Conservation (phyloP, 2,113 vertebrate genomes). For the Accipiter cooperii region DNA sequence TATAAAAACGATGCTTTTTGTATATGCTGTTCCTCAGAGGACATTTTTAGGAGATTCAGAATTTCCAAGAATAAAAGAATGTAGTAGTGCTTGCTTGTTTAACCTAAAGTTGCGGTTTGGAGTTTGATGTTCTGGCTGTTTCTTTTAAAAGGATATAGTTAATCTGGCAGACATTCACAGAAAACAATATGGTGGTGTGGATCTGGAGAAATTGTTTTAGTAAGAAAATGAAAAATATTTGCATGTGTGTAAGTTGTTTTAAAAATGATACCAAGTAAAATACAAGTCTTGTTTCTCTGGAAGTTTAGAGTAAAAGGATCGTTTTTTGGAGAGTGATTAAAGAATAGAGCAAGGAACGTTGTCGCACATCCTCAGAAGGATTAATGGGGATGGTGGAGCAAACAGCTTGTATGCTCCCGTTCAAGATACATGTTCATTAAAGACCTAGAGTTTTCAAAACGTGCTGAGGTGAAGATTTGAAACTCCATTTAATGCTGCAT, state of each 20-base stretch:
- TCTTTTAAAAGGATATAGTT: conserved; percentile 11
- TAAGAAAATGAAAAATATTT: conserved; percentile 43
- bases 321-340: neutral
- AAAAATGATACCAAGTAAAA: conserved; percentile 28
- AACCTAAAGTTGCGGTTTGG: neutral
- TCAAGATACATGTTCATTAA: neutral
- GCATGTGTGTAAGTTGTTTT: conserved; percentile 20
- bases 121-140: neutral
- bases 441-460: neutral
- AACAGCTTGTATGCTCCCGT: neutral
- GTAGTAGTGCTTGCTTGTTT: neutral
- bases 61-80: conserved; percentile 10
- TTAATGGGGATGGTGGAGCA: neutral
- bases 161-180: conserved; percentile 7
- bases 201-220: conserved; percentile 20
- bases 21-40: neutral
- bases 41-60: neutral
- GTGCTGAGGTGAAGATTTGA: neutral
- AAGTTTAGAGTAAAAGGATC: neutral
- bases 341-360: neutral
- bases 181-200: neutral
- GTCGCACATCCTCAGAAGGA: neutral
- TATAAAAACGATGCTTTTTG: neutral
- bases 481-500: neutral
- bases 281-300: neutral